These are phyloP conservation scores for Syritta pipiens DNA, from an alignment of 2,888 invertebrate species.

Conservation along the genomic window DNA sequence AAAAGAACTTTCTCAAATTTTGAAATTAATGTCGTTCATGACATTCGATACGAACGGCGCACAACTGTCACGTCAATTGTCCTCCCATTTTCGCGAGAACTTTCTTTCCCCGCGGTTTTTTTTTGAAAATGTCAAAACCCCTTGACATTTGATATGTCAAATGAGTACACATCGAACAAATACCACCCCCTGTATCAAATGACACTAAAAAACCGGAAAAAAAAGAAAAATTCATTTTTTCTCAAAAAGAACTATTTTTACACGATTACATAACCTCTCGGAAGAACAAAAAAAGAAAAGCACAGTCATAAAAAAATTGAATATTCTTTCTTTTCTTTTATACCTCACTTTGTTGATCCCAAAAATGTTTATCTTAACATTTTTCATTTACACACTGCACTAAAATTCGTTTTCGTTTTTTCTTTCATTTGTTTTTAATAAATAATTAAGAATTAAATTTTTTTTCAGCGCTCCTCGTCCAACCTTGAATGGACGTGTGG, in stretches of 20 bases:
- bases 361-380: not conserved
- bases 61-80: no score
- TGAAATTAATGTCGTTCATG: no score
- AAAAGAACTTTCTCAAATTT: no score
- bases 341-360: slow-evolving; percentile 45
- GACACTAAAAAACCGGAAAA: slow-evolving; percentile 41
- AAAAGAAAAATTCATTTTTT: not conserved
- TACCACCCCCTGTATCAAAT: slow-evolving; percentile 54
- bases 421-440: not conserved
- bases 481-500: slow-evolving; percentile 42
- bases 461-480: slow-evolving; percentile 19
- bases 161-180: slow-evolving; percentile 7
- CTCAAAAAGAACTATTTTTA: slow-evolving; percentile 61
- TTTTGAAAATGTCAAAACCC: slow-evolving; percentile 16
- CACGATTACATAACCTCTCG: slow-evolving; percentile 57
- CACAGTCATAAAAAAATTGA: not conserved
- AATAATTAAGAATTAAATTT: no score
- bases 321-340: not conserved
- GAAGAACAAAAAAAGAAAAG: no score
- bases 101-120: slow-evolving; percentile 8
- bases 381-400: not conserved
- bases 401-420: slow-evolving; percentile 3
- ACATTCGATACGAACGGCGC: no score
- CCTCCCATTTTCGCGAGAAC: no score
- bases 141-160: slow-evolving; percentile 39